Conservation (phyloP, 2,888 invertebrate species). For the Herminia tarsipennalis region DNA sequence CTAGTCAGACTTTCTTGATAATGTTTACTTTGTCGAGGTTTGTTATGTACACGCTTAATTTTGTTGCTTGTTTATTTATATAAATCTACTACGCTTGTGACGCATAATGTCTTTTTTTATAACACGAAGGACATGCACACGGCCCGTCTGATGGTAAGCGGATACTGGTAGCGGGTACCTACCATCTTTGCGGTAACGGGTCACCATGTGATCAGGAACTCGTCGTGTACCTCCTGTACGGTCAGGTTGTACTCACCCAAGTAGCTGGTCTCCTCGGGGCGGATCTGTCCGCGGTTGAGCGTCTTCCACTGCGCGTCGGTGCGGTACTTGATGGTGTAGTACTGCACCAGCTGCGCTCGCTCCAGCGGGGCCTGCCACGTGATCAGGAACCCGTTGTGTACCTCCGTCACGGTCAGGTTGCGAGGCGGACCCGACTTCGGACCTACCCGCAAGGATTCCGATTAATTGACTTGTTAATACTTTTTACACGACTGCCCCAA, state of each 20-base stretch:
- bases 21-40: no score
- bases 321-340: conserved; percentile 96
- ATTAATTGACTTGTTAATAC: no score
- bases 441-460: conserved; percentile 89
- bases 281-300: conserved; percentile 94
- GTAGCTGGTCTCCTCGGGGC: conserved; percentile 95
- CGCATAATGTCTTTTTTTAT: no score
- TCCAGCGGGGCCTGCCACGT: conserved; percentile 95
- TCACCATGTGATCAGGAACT: conserved; percentile 96
- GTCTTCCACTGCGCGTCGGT: conserved; percentile 96
- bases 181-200: no score
- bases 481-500: no score
- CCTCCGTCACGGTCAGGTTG: conserved; percentile 95
- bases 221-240: conserved; percentile 95
- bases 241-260: conserved; percentile 84
- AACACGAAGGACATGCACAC: no score
- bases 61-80: no score
- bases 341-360: conserved; percentile 92
- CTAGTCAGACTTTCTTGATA: no score
- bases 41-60: no score
- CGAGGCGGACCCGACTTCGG: conserved; percentile 96
- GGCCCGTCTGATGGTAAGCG: no score
- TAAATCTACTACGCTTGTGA: no score
- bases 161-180: no score
- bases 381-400: conserved; percentile 95